These are phyloP conservation scores for Drosophila tani DNA, from an alignment of 1,140 invertebrate species.

Conservation along the genomic window DNA sequence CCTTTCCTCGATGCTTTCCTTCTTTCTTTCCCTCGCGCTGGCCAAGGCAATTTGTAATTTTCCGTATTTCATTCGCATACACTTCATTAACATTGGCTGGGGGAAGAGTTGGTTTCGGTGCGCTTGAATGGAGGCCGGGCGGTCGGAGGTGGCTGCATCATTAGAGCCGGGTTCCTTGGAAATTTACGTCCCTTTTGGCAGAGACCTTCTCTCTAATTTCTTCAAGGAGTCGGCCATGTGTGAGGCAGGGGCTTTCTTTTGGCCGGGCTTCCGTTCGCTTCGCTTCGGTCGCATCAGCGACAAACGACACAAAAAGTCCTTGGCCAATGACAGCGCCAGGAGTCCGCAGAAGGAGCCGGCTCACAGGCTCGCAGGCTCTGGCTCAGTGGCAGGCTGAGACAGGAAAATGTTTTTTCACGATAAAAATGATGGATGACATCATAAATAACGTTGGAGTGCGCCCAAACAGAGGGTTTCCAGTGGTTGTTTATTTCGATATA, in stretches of 20 bases:
- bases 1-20: conserved; percentile 11
- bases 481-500: conserved; percentile 85
- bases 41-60: conserved; percentile 78
- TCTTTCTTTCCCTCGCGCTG: conserved; percentile 5
- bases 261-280: conserved; percentile 15
- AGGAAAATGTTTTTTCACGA: conserved; percentile 85
- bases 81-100: conserved; percentile 76
- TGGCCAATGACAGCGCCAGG: conserved; percentile 73
- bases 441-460: conserved; percentile 84
- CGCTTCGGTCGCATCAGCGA: conserved; percentile 63
- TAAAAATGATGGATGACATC: conserved; percentile 85
- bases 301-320: conserved; percentile 81
- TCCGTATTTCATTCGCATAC: conserved; percentile 83
- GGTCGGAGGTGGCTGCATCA: conserved; percentile 65
- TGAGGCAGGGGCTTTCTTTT: conserved; percentile 22
- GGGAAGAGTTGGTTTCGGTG: conserved; percentile 65
- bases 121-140: conserved; percentile 71
- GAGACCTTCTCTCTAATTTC: conserved; percentile 80
- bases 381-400: conserved; percentile 76
- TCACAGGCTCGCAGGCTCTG: conserved; percentile 23
- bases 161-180: conserved; percentile 66
- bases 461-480: conserved; percentile 81
- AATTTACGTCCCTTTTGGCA: conserved; percentile 81
- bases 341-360: conserved; percentile 47
- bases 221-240: conserved; percentile 73